Evolutionary conservation across 2,797 vertebrate genomes (phyloP).

Genomic region (Macroramphosus scolopax): DNA sequence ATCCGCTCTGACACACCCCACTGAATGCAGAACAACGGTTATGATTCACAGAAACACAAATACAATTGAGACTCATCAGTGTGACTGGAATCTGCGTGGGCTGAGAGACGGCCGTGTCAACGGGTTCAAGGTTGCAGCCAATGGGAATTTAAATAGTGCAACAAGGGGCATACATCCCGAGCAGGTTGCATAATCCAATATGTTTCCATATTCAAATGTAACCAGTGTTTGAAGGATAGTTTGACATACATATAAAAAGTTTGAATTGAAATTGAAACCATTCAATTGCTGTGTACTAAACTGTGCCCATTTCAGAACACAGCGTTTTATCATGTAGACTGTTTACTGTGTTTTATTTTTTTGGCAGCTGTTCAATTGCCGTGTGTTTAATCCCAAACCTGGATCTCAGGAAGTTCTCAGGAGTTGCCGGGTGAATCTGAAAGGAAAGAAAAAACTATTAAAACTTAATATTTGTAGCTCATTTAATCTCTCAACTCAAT

Average conservation of each 20-base stretch:
- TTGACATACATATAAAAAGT: slow-evolving; percentile 7
- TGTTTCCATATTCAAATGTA: slow-evolving; percentile 56
- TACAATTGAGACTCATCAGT: slow-evolving; percentile 28
- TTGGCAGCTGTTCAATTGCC: not conserved
- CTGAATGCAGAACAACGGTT: slow-evolving; percentile 58
- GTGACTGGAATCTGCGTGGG: slow-evolving; percentile 25
- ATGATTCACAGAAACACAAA: slow-evolving; percentile 63
- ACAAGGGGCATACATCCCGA: slow-evolving; percentile 16
- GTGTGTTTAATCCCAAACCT: not conserved
- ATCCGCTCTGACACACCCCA: slow-evolving; percentile 44
- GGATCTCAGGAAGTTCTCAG: not conserved
- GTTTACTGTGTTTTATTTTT: not conserved
- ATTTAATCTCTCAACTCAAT: no score
- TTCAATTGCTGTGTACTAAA: no score
- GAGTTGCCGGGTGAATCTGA: no score
- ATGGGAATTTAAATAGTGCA: slow-evolving; percentile 55
- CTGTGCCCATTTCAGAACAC: no score
- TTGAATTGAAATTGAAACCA: not conserved
- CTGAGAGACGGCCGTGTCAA: slow-evolving; percentile 51
- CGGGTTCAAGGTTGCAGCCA: slow-evolving; percentile 41
- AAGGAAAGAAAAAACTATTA: no score
- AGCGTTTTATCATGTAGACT: not conserved
- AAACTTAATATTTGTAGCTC: no score
- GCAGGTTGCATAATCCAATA: slow-evolving; percentile 35
- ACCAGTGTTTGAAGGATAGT: slow-evolving; percentile 3